Evolutionary conservation across 1,140 invertebrate genomes (phyloP), one percentile per base, ranked within the genome.

Genomic region (Bombus terrestris): DNA sequence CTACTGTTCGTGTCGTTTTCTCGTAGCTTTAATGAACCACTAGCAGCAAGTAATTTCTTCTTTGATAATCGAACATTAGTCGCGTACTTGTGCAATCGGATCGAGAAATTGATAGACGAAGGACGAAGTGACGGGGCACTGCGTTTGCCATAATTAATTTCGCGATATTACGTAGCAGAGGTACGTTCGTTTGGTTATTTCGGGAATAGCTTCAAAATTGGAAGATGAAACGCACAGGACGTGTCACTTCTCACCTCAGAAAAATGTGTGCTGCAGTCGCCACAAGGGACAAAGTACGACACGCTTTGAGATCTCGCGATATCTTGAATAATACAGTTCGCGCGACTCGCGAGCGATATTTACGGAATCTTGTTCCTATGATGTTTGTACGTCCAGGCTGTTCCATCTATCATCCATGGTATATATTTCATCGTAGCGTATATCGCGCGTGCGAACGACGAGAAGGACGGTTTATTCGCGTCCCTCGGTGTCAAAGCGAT

Each of bases 371-470:
- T 0, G 18, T 53, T 22, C 18, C 18, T 53, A 2, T 53, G 47
- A 53, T 53, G 47, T 53, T 22, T 22, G 5, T 22, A 53, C 47
- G 47, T 18, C 47, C n/a, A 47, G 41, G 39, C 69, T n/a, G 4
- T n/a, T 72, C 13, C 69, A n/a, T 72, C 69, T 18, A 37, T 37
- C 66, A 2, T n/a, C 5, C 25, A 72, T 0, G 1, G 41, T 28
- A 39, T 13, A 15, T 3, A 12, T 39, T 8, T 22, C 47, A 3
- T 53, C 18, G 18, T 22, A 2, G 18, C 15, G 32, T 37, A 10
- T 0, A 25, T 8, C 0, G 8, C 0, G 8, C 0, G 15, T 18
- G 32, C 1, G 71, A 73, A n/a, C 10, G 3, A 43, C 13, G 10
- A 6, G 13, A 5, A 53, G n/a, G 18, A 74, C 12, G 0, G 22